These are phyloP conservation scores for Galerucella pusilla DNA, from an alignment of 2,888 invertebrate genomes.

Conservation along the genomic window DNA sequence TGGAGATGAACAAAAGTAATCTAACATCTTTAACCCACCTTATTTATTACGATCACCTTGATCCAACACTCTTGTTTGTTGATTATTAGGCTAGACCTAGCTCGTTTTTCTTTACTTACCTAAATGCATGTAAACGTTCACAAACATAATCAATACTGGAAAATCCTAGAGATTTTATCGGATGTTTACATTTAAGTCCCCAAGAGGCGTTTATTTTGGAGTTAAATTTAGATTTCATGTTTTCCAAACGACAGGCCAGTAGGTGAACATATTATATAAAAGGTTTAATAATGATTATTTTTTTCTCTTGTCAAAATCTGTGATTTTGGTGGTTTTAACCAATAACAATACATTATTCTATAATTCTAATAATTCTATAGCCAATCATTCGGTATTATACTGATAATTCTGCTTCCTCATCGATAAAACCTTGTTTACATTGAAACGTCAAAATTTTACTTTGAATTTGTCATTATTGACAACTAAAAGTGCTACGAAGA, in stretches of 20 bases:
- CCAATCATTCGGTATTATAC: too few relatives aligned
- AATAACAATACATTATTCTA: too few relatives aligned
- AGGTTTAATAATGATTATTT: background rate
- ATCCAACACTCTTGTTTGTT: background rate
- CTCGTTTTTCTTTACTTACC: slow-evolving; percentile 6
- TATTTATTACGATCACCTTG: slow-evolving; percentile 1
- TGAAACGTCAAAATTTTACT: too few relatives aligned
- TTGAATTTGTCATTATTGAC: too few relatives aligned
- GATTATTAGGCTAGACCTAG: slow-evolving; percentile 1
- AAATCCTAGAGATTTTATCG: slow-evolving; percentile 12
- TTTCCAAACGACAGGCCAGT: background rate
- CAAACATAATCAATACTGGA: slow-evolving; percentile 1
- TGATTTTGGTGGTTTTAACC: too few relatives aligned
- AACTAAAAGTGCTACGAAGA: too few relatives aligned
- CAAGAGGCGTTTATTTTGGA: background rate
- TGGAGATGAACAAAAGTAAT: too few relatives aligned
- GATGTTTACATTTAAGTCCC: background rate
- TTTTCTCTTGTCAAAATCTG: too few relatives aligned
- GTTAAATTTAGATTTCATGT: slow-evolving; percentile 10
- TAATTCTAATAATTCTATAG: too few relatives aligned
- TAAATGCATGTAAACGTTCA: slow-evolving; percentile 4
- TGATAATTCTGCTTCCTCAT: too few relatives aligned
- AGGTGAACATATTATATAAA: background rate
- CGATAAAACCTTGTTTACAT: too few relatives aligned
- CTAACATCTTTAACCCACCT: background rate